A percentile compares a stretch with the other conserved stretches of the same genome.
phyloP scores from a whole-genome alignment of 2,113 vertebrate genomes.

The Neogobius melanostomus region DNA sequence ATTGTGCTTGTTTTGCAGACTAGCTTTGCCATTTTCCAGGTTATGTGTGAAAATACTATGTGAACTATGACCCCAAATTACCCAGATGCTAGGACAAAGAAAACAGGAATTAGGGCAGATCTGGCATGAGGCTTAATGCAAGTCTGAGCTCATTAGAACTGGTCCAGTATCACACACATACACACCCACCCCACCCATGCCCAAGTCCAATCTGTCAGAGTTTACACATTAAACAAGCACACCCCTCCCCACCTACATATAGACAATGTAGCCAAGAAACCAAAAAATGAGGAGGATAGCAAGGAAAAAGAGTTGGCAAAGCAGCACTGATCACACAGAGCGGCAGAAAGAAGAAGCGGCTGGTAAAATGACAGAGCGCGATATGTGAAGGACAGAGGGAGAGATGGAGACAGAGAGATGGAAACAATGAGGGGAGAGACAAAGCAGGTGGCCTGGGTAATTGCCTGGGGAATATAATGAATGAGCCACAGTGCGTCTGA shows the following conservation, averaged over 20 bases:
- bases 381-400: conserved; percentile 51
- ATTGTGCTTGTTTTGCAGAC: too few relatives aligned
- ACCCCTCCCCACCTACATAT: conserved; percentile 22
- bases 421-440: conserved; percentile 79
- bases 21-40: neutral
- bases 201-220: conserved; percentile 50
- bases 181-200: conserved; percentile 28
- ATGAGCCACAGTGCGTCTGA: conserved; percentile 77
- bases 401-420: conserved; percentile 55
- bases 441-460: conserved; percentile 83
- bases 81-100: conserved; percentile 35
- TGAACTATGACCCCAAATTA: conserved; percentile 23
- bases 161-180: conserved; percentile 52
- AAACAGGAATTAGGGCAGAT: conserved; percentile 40
- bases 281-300: conserved; percentile 38
- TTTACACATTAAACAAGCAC: conserved; percentile 64
- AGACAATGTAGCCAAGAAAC: conserved; percentile 48
- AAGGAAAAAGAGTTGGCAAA: conserved; percentile 43
- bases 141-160: conserved; percentile 71
- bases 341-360: conserved; percentile 42
- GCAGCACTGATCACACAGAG: conserved; percentile 56
- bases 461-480: conserved; percentile 84
- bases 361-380: conserved; percentile 53
- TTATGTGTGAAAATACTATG: conserved; percentile 13
- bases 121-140: conserved; percentile 62